phyloP scores from a whole-genome alignment of 2,113 vertebrate species.

The Ptyas mucosa region DNA sequence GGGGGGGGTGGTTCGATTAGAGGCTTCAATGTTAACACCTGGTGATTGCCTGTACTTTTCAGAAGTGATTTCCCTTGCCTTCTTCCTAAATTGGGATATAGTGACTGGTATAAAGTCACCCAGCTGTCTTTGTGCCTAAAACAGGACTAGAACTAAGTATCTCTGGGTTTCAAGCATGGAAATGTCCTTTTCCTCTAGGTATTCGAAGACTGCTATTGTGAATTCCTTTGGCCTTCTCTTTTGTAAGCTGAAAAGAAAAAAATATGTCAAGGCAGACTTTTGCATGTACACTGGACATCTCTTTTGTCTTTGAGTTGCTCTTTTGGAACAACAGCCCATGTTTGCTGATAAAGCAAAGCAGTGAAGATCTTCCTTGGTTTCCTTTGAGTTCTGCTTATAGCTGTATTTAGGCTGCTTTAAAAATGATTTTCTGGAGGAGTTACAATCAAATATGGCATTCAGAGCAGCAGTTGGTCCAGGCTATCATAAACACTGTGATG shows the following conservation, averaged over 20 bases:
- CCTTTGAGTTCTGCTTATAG: neutral
- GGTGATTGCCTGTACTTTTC: neutral
- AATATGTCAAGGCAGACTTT: neutral
- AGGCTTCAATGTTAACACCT: neutral
- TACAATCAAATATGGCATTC: neutral
- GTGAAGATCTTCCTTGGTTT: neutral
- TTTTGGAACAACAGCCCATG: neutral
- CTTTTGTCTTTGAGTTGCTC: neutral
- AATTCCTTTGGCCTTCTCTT: neutral
- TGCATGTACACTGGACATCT: neutral
- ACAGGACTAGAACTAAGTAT: neutral
- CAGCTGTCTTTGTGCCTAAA: neutral
- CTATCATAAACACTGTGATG: neutral
- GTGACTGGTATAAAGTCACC: neutral
- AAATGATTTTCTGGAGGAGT: neutral
- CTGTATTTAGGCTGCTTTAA: neutral
- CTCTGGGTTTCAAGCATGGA: neutral
- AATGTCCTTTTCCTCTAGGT: neutral
- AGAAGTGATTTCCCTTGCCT: neutral
- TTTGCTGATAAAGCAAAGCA: neutral
- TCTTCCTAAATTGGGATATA: neutral
- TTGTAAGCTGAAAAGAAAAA: neutral
- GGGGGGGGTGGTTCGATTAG: neutral
- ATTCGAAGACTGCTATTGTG: neutral
- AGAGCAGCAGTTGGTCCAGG: neutral